phyloP scores from a whole-genome alignment of 2,888 invertebrate genomes.

The Heliconius ethilla region DNA sequence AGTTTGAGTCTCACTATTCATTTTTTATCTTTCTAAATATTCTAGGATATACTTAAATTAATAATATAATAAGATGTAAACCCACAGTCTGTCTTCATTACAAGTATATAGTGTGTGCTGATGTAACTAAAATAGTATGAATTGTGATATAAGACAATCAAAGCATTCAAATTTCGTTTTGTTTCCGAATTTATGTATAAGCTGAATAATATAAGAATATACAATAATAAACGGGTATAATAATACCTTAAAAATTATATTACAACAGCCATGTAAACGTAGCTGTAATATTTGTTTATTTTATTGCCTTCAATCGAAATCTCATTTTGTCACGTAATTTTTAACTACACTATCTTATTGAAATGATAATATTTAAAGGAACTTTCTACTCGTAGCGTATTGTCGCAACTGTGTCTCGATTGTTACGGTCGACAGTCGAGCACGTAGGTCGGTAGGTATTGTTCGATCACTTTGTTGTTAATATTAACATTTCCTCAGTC shows the following conservation, averaged over 20 bases:
- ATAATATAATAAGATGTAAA: no score
- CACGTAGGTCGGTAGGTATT: conserved; percentile 34
- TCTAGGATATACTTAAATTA: no score
- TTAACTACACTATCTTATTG: conserved; percentile 12
- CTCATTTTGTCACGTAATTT: conserved; percentile 18
- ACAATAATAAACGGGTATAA: background rate
- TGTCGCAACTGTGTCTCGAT: conserved; percentile 37
- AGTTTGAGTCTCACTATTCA: no score
- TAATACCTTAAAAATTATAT: background rate
- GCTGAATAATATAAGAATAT: background rate
- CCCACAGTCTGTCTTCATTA: no score
- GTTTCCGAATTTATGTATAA: no score
- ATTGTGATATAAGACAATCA: no score
- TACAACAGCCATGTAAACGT: background rate
- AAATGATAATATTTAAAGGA: conserved; percentile 10
- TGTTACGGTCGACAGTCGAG: conserved; percentile 26
- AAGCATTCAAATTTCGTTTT: no score
- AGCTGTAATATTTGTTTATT: background rate
- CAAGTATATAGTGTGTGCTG: no score
- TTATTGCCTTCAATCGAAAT: background rate
- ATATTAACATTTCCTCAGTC: conserved; percentile 22
- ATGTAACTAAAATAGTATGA: no score
- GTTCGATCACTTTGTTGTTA: conserved; percentile 26
- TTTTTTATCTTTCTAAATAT: no score
- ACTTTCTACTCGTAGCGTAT: conserved; percentile 39